Conservation (phyloP, 2,888 invertebrate species). For the Poecilobothrus nobilitatus region DNA sequence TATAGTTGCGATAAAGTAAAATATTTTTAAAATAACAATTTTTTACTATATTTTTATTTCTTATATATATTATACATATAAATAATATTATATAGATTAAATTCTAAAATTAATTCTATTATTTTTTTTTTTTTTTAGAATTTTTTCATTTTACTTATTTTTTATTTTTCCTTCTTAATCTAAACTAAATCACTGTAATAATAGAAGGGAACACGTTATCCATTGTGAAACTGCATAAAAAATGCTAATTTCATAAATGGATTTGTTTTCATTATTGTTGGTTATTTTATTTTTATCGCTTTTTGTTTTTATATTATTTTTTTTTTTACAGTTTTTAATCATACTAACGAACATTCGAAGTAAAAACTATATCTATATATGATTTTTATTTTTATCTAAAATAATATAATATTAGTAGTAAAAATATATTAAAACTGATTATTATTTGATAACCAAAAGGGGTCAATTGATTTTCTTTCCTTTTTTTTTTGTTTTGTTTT, state of each 20-base stretch:
- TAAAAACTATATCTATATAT: not conserved
- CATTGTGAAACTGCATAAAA: slow-evolving; percentile 1
- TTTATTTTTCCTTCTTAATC: not conserved
- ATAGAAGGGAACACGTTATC: not conserved
- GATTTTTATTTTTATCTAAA: no score
- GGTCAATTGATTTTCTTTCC: not conserved
- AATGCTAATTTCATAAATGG: slow-evolving; percentile 1
- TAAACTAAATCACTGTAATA: not conserved
- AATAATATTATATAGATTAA: not conserved
- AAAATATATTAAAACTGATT: not conserved
- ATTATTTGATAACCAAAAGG: not conserved
- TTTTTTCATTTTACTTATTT: not conserved
- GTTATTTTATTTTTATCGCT: no score
- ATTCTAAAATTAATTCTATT: not conserved
- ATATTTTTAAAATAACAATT: no score
- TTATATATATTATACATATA: no score
- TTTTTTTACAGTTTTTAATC: no score
- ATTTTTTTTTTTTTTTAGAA: not conserved
- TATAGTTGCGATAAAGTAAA: no score
- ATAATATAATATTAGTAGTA: no score
- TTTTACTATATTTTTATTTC: no score
- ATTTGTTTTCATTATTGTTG: not conserved
- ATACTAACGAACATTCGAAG: no score
- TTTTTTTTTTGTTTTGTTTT: not conserved
- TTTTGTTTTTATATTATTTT: no score